Evolutionary conservation across 1,140 invertebrate genomes (phyloP).

Genomic region (Battus philenor): DNA sequence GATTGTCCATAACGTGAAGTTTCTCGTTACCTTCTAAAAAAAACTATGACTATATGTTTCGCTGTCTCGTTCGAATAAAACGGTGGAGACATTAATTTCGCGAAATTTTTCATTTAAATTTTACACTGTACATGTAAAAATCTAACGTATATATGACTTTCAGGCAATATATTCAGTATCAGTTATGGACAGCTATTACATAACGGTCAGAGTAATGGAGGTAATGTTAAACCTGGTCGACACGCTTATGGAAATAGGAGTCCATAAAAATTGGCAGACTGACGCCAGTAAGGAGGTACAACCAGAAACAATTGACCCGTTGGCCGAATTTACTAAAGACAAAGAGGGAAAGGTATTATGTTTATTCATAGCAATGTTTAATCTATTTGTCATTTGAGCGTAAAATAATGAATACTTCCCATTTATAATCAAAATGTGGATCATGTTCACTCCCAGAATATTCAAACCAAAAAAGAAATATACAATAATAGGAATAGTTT

Average conservation of each 20-base stretch:
- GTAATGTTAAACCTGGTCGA: slow-evolving; percentile 93
- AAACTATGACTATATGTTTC: no score
- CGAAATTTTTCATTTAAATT: neutral
- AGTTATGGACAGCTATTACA: slow-evolving; percentile 84
- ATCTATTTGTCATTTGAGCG: no score
- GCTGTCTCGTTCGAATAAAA: no score
- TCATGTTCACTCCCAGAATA: no score
- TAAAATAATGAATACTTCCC: no score
- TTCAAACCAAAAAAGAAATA: no score
- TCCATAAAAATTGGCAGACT: slow-evolving; percentile 80
- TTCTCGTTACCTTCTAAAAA: no score
- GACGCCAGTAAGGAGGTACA: slow-evolving; percentile 37
- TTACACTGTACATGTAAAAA: neutral
- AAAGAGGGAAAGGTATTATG: slow-evolving; percentile 52
- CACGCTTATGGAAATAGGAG: slow-evolving; percentile 91
- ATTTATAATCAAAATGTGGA: no score
- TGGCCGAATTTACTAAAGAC: slow-evolving; percentile 49
- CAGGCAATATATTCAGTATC: slow-evolving; percentile 92
- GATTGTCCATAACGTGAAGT: no score
- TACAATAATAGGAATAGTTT: no score
- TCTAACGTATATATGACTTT: slow-evolving; percentile 23
- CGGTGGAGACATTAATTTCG: no score
- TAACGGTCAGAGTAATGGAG: slow-evolving; percentile 91
- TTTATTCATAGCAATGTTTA: no score
- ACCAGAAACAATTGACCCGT: slow-evolving; percentile 41